A percentile compares a stretch with the other conserved stretches of the same genome.
Evolutionary conservation across 1,140 invertebrate genomes (phyloP).

Genomic region (Scaptomyza pallida): DNA sequence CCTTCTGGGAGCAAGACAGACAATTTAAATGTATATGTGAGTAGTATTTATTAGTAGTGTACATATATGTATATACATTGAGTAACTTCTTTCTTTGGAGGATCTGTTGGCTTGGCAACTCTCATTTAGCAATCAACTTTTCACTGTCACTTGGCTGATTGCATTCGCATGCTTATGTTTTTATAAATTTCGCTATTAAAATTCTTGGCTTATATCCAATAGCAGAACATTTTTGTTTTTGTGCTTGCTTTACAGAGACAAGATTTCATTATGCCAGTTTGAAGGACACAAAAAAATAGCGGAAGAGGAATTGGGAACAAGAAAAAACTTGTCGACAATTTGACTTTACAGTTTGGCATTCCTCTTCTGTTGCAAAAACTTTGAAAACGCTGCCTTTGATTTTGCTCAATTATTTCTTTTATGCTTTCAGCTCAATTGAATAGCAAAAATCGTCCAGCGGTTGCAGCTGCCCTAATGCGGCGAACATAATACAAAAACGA

Average conservation of each 20-base stretch:
- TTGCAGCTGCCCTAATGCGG: too few relatives aligned
- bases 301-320: neutral
- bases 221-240: slow-evolving; percentile 49
- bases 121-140: slow-evolving; percentile 52
- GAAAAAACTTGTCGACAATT: slow-evolving; percentile 64
- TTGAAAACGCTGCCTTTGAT: slow-evolving; percentile 18
- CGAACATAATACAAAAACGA: neutral
- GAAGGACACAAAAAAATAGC: slow-evolving; percentile 54
- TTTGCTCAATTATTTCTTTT: slow-evolving; percentile 35
- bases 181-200: slow-evolving; percentile 47
- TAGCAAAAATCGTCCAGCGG: neutral
- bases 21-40: slow-evolving; percentile 11
- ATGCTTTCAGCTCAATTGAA: slow-evolving; percentile 67
- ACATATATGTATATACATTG: neutral
- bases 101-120: slow-evolving; percentile 3
- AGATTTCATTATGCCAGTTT: slow-evolving; percentile 63
- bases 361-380: slow-evolving; percentile 29
- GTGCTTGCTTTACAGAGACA: too few relatives aligned
- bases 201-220: slow-evolving; percentile 70
- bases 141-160: slow-evolving; percentile 66
- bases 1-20: slow-evolving; percentile 11
- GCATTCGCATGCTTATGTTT: slow-evolving; percentile 48
- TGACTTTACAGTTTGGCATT: slow-evolving; percentile 33
- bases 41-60: too few relatives aligned
- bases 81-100: neutral